Percentiles rank a stretch among this genome's conserved stretches.
Conservation (phyloP, 2,888 invertebrate species). For the Eucriotettix oculatus region DNA sequence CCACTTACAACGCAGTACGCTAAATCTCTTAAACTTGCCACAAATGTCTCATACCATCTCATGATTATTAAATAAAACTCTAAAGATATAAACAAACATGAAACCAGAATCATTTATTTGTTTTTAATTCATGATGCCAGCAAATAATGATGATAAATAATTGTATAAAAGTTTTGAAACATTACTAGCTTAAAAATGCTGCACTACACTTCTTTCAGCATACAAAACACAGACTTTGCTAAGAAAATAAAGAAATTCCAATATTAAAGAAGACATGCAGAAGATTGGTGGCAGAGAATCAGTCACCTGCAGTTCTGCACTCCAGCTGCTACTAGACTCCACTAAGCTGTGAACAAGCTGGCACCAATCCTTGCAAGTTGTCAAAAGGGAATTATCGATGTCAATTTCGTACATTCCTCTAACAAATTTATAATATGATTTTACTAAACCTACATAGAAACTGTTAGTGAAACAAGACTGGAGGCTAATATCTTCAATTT, state of each 20-base stretch:
- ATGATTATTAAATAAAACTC: too few species aligned
- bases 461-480: too few species aligned
- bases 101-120: too few species aligned
- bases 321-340: constrained; percentile 69
- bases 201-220: constrained; percentile 10
- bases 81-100: too few species aligned
- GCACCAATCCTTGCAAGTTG: constrained; percentile 53
- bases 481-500: too few species aligned
- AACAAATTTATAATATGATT: constrained; percentile 2
- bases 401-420: constrained; percentile 12
- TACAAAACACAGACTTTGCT: constrained; percentile 11
- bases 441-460: background rate
- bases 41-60: too few species aligned
- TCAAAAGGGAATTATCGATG: constrained; percentile 13
- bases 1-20: too few species aligned
- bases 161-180: constrained; percentile 2
- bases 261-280: constrained; percentile 8
- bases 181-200: constrained; percentile 4
- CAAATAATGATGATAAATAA: too few species aligned
- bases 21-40: too few species aligned
- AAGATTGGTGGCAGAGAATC: constrained; percentile 18
- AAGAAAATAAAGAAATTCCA: constrained; percentile 4
- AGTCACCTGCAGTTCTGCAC: constrained; percentile 59
- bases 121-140: too few species aligned
- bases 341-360: constrained; percentile 72